These are phyloP conservation scores for Sander vitreus DNA, from an alignment of 2,113 vertebrate species.

Conservation along the genomic window DNA sequence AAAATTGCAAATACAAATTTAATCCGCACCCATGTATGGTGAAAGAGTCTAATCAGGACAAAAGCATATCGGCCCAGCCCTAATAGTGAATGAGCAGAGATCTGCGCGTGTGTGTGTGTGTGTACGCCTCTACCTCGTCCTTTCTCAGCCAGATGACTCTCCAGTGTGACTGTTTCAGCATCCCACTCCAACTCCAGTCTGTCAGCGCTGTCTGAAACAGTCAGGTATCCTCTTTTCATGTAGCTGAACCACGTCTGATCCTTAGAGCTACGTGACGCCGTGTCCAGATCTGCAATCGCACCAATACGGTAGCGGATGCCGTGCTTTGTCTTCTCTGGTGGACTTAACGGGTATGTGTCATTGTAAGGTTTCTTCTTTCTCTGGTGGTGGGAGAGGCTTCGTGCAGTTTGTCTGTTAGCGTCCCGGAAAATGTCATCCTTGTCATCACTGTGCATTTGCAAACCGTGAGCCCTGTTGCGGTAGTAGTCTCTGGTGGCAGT, in stretches of 20 bases:
- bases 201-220: slow-evolving; percentile 87
- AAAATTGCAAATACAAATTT: too few relatives aligned
- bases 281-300: slow-evolving; percentile 92
- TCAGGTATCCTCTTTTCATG: slow-evolving; percentile 90
- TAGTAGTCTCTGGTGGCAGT: slow-evolving; percentile 13
- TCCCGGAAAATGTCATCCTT: slow-evolving; percentile 30
- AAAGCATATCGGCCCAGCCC: too few relatives aligned
- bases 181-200: slow-evolving; percentile 91
- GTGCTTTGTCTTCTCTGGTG: slow-evolving; percentile 82
- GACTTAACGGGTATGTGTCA: slow-evolving; percentile 91
- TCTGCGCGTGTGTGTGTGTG: background rate
- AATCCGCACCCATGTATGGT: too few relatives aligned
- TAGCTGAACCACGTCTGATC: slow-evolving; percentile 94
- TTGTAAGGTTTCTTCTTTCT: slow-evolving; percentile 83
- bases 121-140: slow-evolving; percentile 84
- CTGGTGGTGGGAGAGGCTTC: background rate
- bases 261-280: slow-evolving; percentile 82
- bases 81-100: background rate
- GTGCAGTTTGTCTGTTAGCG: background rate
- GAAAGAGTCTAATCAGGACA: too few relatives aligned
- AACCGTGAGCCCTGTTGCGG: slow-evolving; percentile 66
- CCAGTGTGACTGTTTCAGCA: slow-evolving; percentile 79
- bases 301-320: slow-evolving; percentile 91
- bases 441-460: slow-evolving; percentile 13
- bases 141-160: slow-evolving; percentile 92